Evolutionary conservation across 2,888 invertebrate species (phyloP).

Genomic region (Drosophila recens): DNA sequence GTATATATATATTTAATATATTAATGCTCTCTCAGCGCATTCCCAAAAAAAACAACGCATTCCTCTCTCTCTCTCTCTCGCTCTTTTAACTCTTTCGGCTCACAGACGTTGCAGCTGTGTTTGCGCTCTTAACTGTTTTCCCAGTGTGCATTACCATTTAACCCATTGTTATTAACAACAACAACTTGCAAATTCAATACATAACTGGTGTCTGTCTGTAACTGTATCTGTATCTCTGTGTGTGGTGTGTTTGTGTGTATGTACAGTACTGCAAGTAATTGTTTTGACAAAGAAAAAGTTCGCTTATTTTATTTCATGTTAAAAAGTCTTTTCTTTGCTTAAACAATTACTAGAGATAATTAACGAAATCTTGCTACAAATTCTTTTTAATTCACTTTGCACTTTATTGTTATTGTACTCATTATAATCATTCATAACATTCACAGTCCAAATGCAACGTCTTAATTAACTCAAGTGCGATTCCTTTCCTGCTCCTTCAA

Average conservation of each 20-base stretch:
- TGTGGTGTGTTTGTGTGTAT: slow-evolving; percentile 1
- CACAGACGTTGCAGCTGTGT: slow-evolving; percentile 35
- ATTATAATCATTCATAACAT: neutral
- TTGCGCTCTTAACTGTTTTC: slow-evolving; percentile 23
- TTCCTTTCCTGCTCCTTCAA: slow-evolving; percentile 12
- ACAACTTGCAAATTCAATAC: slow-evolving; percentile 9
- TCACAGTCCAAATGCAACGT: slow-evolving; percentile 10
- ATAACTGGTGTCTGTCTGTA: slow-evolving; percentile 14
- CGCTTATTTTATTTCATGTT: no score
- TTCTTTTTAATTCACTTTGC: slow-evolving; percentile 23
- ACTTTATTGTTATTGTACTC: slow-evolving; percentile 42
- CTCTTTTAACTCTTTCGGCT: slow-evolving; percentile 5
- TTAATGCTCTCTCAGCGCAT: slow-evolving; percentile 26
- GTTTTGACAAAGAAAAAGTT: neutral
- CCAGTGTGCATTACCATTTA: slow-evolving; percentile 15
- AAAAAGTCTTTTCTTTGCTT: neutral
- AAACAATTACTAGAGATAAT: slow-evolving; percentile 5
- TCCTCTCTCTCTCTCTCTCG: slow-evolving; percentile 12
- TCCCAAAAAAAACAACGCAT: slow-evolving; percentile 14
- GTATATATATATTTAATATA: slow-evolving; percentile 11
- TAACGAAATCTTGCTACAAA: slow-evolving; percentile 1
- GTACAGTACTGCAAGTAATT: neutral
- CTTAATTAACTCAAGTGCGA: slow-evolving; percentile 3
- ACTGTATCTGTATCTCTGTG: slow-evolving; percentile 12
- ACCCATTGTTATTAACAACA: slow-evolving; percentile 16